These are phyloP conservation scores for Volucella inflata DNA, from an alignment of 2,888 invertebrate species.

Conservation along the genomic window DNA sequence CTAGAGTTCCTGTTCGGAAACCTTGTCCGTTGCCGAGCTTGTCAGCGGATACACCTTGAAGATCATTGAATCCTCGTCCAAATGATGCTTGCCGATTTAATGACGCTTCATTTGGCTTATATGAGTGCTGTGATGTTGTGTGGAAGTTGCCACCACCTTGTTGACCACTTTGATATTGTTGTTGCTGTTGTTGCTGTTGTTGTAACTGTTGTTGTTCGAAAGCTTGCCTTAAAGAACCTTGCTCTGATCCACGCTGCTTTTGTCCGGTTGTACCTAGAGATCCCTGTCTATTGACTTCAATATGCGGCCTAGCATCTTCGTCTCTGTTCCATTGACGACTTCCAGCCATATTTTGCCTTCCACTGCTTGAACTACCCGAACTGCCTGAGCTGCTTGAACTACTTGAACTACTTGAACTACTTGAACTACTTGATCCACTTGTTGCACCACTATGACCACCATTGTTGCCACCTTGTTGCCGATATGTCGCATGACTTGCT, in stretches of 20 bases:
- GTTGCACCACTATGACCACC: background rate
- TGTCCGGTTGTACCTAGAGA: conserved; percentile 11
- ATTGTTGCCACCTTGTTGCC: conserved; percentile 63
- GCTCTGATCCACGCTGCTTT: conserved; percentile 34
- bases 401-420: too few species aligned
- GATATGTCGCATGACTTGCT: conserved; percentile 75
- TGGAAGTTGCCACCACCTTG: conserved; percentile 50
- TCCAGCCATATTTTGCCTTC: conserved; percentile 5
- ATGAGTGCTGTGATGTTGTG: conserved; percentile 59
- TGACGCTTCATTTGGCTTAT: conserved; percentile 49
- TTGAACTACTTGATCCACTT: too few species aligned
- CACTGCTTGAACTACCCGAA: conserved; percentile 36
- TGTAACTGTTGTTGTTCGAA: conserved; percentile 21
- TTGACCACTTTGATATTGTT: conserved; percentile 17
- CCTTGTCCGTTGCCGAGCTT: conserved; percentile 79
- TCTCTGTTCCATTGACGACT: conserved; percentile 50
- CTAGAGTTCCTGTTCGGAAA: conserved; percentile 81
- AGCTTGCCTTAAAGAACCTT: conserved; percentile 14
- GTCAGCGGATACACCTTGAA: conserved; percentile 73
- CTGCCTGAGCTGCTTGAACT: conserved; percentile 1
- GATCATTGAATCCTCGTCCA: conserved; percentile 67
- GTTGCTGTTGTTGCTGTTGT: conserved; percentile 41
- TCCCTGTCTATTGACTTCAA: conserved; percentile 45
- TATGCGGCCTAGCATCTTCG: conserved; percentile 17
- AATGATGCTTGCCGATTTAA: conserved; percentile 50